These are phyloP conservation scores for Phaedon cochleariae DNA, from an alignment of 2,888 invertebrate genomes.

Conservation along the genomic window DNA sequence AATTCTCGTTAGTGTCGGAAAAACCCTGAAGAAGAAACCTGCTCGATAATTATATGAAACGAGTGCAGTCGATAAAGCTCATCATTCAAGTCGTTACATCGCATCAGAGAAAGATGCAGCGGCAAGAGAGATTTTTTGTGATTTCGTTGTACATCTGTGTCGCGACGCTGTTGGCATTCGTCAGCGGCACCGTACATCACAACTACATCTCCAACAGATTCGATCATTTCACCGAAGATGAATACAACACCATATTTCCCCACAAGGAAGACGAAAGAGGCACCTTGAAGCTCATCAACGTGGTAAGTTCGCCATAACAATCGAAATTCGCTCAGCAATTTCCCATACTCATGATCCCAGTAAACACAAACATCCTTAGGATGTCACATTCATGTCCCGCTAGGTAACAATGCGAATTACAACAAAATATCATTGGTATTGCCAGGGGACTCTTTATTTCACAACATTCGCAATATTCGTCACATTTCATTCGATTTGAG, in stretches of 20 bases:
- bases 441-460: too few relatives aligned
- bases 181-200: slow-evolving; percentile 18
- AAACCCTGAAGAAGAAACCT: not conserved
- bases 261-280: slow-evolving; percentile 26
- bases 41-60: not conserved
- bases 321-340: too few relatives aligned
- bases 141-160: not conserved
- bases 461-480: too few relatives aligned
- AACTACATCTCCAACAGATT: slow-evolving; percentile 18
- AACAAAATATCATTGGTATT: too few relatives aligned
- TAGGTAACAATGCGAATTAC: too few relatives aligned
- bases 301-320: slow-evolving; percentile 27
- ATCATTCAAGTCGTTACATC: not conserved
- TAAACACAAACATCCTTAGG: too few relatives aligned
- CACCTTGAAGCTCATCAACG: slow-evolving; percentile 30
- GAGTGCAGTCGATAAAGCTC: not conserved
- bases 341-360: too few relatives aligned
- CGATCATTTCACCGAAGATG: slow-evolving; percentile 25
- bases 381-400: too few relatives aligned
- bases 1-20: not conserved
- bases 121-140: not conserved
- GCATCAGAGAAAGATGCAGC: not conserved
- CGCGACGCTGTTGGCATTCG: not conserved
- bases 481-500: too few relatives aligned
- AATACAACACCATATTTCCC: slow-evolving; percentile 29